Conservation (phyloP, 1,140 invertebrate species). For the Pseudomyrmex gracilis region DNA sequence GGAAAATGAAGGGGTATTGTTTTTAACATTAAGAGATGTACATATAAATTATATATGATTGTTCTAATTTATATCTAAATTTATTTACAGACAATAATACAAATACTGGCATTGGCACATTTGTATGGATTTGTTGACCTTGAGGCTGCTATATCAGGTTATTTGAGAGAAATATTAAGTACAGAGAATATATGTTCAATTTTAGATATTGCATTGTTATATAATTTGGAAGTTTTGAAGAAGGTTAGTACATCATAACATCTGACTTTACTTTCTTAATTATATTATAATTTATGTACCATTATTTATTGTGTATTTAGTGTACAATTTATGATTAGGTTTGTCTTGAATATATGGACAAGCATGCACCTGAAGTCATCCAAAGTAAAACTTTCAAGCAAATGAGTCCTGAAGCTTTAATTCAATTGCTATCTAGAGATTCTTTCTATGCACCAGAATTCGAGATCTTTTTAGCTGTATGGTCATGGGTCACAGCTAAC, state of each 20-base stretch:
- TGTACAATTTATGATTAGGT: conserved; percentile 82
- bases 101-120: conserved; percentile 91
- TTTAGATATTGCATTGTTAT: conserved; percentile 95
- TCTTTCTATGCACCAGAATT: conserved; percentile 98
- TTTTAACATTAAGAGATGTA: background rate
- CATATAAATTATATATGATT: background rate
- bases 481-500: conserved; percentile 94
- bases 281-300: background rate
- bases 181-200: conserved; percentile 96
- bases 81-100: conserved; percentile 78
- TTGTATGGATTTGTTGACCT: conserved; percentile 98
- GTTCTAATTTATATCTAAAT: background rate
- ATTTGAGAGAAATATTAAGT: conserved; percentile 94
- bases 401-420: conserved; percentile 92
- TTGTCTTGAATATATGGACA: conserved; percentile 94
- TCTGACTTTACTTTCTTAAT: background rate
- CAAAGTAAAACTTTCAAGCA: conserved; percentile 93
- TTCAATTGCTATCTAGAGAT: conserved; percentile 94
- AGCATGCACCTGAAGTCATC: conserved; percentile 94
- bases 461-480: conserved; percentile 96
- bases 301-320: conserved; percentile 43
- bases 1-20: conserved; percentile 87
- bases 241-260: conserved; percentile 79
- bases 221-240: conserved; percentile 88
- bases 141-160: conserved; percentile 96